These are phyloP conservation scores for Chromobotia macracanthus DNA, from an alignment of 2,797 vertebrate genomes.

Conservation along the genomic window DNA sequence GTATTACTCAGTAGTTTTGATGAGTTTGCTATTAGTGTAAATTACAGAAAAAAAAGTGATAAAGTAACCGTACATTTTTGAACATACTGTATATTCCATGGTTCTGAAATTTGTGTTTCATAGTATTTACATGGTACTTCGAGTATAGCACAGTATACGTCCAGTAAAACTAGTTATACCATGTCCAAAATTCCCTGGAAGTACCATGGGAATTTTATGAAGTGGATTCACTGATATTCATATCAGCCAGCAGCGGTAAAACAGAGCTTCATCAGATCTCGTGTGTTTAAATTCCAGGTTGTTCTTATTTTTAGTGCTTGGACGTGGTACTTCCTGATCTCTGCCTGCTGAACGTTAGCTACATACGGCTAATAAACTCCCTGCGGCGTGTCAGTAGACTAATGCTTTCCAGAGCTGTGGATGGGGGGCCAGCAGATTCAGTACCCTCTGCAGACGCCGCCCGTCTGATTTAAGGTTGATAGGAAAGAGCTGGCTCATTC, in stretches of 20 bases:
- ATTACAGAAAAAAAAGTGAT: no score
- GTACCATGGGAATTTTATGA: background rate
- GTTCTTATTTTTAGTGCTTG: slow-evolving; percentile 3
- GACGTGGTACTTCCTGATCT: slow-evolving; percentile 22
- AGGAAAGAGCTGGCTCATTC: slow-evolving; percentile 49
- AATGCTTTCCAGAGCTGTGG: slow-evolving; percentile 56
- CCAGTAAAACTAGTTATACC: background rate
- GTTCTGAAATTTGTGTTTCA: background rate
- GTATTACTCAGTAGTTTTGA: no score
- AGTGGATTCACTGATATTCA: background rate
- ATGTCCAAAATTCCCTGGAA: background rate
- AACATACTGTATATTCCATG: background rate
- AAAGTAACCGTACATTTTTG: no score
- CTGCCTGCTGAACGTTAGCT: background rate
- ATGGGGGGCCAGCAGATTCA: slow-evolving; percentile 40
- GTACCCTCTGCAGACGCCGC: slow-evolving; percentile 9
- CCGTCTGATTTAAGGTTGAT: slow-evolving; percentile 58
- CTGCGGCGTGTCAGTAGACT: slow-evolving; percentile 44
- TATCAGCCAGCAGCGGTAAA: background rate
- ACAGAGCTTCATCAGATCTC: background rate
- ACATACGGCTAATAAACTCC: slow-evolving; percentile 52
- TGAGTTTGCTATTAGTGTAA: no score
- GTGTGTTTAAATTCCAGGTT: background rate
- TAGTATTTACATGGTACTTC: background rate
- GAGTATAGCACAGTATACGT: background rate